These are phyloP conservation scores for Scaptodrosophila latifasciaeformis DNA, from an alignment of 2,888 invertebrate species.

Conservation along the genomic window DNA sequence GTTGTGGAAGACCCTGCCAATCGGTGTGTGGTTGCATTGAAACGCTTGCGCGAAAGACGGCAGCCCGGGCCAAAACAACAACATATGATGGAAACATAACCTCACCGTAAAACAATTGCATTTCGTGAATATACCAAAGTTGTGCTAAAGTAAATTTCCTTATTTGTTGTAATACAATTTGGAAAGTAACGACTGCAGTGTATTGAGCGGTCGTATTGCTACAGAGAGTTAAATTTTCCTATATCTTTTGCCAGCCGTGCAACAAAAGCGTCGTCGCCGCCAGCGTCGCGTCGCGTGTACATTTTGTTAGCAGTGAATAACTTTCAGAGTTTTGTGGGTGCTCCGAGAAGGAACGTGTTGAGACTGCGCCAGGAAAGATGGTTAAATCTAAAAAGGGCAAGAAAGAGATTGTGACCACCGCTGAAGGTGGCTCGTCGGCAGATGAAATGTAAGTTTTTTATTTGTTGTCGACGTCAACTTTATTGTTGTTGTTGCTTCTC, in stretches of 20 bases:
- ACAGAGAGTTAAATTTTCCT: slow-evolving; percentile 10
- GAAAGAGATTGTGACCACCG: slow-evolving; percentile 79
- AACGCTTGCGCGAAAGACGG: too few relatives aligned
- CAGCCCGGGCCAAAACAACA: slow-evolving; percentile 13
- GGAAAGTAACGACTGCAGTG: too few relatives aligned
- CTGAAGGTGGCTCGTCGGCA: slow-evolving; percentile 76
- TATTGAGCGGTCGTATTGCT: too few relatives aligned
- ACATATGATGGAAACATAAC: slow-evolving; percentile 22
- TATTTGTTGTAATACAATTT: too few relatives aligned
- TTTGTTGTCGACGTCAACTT: not conserved
- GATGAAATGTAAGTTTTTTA: slow-evolving; percentile 81
- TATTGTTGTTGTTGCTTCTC: slow-evolving; percentile 9
- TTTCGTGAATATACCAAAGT: slow-evolving; percentile 1
- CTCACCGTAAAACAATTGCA: slow-evolving; percentile 16
- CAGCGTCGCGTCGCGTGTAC: slow-evolving; percentile 47
- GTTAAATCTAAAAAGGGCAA: slow-evolving; percentile 89
- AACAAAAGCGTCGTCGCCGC: slow-evolving; percentile 13
- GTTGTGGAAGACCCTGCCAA: too few relatives aligned
- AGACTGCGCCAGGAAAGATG: slow-evolving; percentile 77
- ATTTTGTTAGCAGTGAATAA: slow-evolving; percentile 60
- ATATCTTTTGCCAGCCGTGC: slow-evolving; percentile 8
- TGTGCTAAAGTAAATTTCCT: too few relatives aligned
- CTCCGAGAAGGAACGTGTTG: slow-evolving; percentile 73
- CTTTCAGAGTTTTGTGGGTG: slow-evolving; percentile 54
- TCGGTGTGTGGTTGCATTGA: too few relatives aligned